Evolutionary conservation across 2,113 vertebrate genomes (phyloP), one percentile per base, ranked within the genome.

Genomic region (Lophura nycthemera): DNA sequence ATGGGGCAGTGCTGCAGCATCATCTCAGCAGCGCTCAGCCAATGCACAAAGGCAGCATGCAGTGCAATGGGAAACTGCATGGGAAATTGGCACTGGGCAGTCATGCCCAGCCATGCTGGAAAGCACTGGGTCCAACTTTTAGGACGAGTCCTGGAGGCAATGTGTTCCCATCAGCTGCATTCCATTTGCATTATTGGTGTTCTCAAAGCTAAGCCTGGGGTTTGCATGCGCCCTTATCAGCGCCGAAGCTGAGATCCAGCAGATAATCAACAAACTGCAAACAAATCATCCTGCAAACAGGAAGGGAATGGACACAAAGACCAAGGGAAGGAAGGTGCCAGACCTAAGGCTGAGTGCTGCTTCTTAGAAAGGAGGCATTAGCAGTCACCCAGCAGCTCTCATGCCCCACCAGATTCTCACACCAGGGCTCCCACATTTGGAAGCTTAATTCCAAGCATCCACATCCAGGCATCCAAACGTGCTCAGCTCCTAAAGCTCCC

Each of bases 381-480:
- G 5, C 6, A 16, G 8, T 5, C 40, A 8, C 1, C 0, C 0
- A 11, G 36, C 52, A 5, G n/a, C 2, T 50, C 45, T 69, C 43
- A 15, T 0, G 34, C 61, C 7, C 6, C 11, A 11, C 38, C 7
- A 36, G 69, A 77, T 2, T 3, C 59, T 3, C 91, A 36, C 34
- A 57, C 29, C 86, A 12, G 66, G 17, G 54, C 25, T 66, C 43
- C 71, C 59, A 4, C 2, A 0, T 14, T 34, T 40, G 63, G 71
- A 13, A 91, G 38, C n/a, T 12, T 29, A 27, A 69, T n/a, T 57
- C 88, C 19, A 11, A 0, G 1, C 19, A 4, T 32, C 61, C 34
- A 9, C 7, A 1, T 43, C 43, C 83, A 65, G 63, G 54, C 38
- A 42, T 21, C 30, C 71, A 7, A 64, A 50, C 0, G 5, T 1